Evolutionary conservation across 2,113 vertebrate species (phyloP), one percentile per base, ranked within the genome.

Genomic region (Damaliscus lunatus): DNA sequence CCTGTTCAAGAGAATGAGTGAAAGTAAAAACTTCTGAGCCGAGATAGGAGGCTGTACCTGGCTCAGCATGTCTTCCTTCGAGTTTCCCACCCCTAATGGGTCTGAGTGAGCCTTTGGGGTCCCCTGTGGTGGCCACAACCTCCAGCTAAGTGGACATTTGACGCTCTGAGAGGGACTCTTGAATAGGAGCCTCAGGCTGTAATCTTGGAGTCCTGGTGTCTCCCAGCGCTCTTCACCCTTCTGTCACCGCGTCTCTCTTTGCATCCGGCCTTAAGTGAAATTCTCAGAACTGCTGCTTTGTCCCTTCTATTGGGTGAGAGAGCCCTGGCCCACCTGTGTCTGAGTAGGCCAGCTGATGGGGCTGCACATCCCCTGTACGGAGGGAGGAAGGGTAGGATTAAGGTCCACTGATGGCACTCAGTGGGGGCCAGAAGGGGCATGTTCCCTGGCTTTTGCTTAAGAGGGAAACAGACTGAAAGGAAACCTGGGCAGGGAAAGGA

Each of bases 311-410:
- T 0, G 1, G 36, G 31, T 55, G 21, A 82, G 31, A 50, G 23
- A 52, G 77, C 21, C 16, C 21, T 27, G 15, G 21, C 33, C 83
- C 17, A 3, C 13, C 29, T 88, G 82, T 23, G 10, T 3, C 13
- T 17, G 43, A 40, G 53, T 0, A 0, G 57, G n/a, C 21, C 17
- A 62, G 16, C 23, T 1, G 5, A 19, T 60, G 53, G 53, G 59
- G 1, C 55, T 85, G 27, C 16, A 19, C 5, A 10, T 60, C 64
- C 50, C 40, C 46, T 7, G 10, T 17, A 17, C 8, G 23, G 36
- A 90, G 80, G 27, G 43, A 33, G 29, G 19, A 59, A 29, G n/a
- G 19, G n/a, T 52, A 13, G 27, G 33, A 25, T 83, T 60, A 53
- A 43, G 33, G 31, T 15, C 3, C 14, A n/a, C 78, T 40, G 46